Evolutionary conservation across 2,888 invertebrate genomes (phyloP).

Genomic region (Cephus nigrinus): DNA sequence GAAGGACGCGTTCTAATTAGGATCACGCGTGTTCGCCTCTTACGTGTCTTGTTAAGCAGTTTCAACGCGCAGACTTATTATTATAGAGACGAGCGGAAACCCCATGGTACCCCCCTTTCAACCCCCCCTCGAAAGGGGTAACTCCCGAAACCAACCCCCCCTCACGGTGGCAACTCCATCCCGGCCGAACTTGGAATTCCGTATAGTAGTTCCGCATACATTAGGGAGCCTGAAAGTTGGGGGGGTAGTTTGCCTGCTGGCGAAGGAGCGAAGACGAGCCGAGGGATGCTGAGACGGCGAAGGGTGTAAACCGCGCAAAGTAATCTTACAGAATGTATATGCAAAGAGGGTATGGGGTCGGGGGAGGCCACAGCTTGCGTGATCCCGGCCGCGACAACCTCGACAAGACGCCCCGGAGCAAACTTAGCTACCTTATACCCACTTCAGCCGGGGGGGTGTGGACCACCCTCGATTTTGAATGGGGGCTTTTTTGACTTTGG

Average conservation of each 20-base stretch:
- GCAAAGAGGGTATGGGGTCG: constrained; percentile 59
- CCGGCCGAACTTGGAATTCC: constrained; percentile 61
- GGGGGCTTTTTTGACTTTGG: not conserved
- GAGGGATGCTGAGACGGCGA: constrained; percentile 29
- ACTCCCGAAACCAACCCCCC: constrained; percentile 22
- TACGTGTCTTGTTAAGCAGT: constrained; percentile 27
- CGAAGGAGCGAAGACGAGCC: constrained; percentile 38
- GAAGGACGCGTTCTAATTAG: constrained; percentile 62
- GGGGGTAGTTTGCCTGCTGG: constrained; percentile 59
- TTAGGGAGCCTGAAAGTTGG: constrained; percentile 61
- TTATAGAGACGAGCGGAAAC: not conserved
- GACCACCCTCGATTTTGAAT: constrained; percentile 1
- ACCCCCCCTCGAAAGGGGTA: not conserved
- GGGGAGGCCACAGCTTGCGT: constrained; percentile 60
- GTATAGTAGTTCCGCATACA: constrained; percentile 62
- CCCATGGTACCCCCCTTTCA: not conserved
- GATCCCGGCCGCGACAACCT: constrained; percentile 57
- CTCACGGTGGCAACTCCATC: constrained; percentile 19
- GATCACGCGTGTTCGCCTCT: constrained; percentile 62
- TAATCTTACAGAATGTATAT: constrained; percentile 68
- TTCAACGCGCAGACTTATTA: constrained; percentile 8
- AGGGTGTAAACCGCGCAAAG: constrained; percentile 66
- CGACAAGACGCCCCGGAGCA: constrained; percentile 58
- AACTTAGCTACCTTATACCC: constrained; percentile 44
- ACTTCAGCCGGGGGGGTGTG: constrained; percentile 11